Evolutionary conservation across 2,888 invertebrate genomes (phyloP).

Genomic region (Atrina japonica): DNA sequence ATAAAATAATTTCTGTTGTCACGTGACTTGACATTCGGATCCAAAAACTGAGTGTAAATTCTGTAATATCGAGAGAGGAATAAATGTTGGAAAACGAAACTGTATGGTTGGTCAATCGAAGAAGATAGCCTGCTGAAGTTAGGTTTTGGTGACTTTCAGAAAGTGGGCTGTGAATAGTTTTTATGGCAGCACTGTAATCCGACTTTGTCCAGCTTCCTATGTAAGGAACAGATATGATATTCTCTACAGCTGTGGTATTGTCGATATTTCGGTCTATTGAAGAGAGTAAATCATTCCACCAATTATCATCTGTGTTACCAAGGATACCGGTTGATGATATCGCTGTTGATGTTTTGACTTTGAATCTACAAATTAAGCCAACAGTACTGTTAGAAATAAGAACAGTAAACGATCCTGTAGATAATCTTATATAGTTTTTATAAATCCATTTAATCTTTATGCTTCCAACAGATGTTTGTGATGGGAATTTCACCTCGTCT

Average conservation of each 20-base stretch:
- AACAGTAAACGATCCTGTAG: slow-evolving; percentile 46
- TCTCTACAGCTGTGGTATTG: slow-evolving; percentile 23
- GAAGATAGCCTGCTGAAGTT: slow-evolving; percentile 53
- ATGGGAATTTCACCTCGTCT: slow-evolving; percentile 33
- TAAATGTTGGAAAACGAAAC: slow-evolving; percentile 32
- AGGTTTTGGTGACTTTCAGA: slow-evolving; percentile 42
- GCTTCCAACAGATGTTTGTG: slow-evolving; percentile 24
- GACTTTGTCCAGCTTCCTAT: slow-evolving; percentile 46
- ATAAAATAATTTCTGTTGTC: background rate
- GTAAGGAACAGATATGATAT: slow-evolving; percentile 42
- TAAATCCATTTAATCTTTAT: slow-evolving; percentile 50
- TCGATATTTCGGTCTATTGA: slow-evolving; percentile 35
- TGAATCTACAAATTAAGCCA: slow-evolving; percentile 51
- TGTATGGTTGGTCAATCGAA: slow-evolving; percentile 44
- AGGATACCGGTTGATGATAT: slow-evolving; percentile 53
- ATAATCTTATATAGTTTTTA: slow-evolving; percentile 48
- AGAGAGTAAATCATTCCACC: slow-evolving; percentile 56
- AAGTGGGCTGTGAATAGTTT: slow-evolving; percentile 38
- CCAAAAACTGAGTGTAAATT: slow-evolving; percentile 33
- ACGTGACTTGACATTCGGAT: slow-evolving; percentile 15
- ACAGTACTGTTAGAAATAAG: slow-evolving; percentile 50
- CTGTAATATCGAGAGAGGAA: slow-evolving; percentile 22
- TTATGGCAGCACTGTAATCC: slow-evolving; percentile 29
- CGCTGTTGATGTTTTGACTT: slow-evolving; percentile 38
- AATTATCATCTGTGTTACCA: slow-evolving; percentile 56